These are phyloP conservation scores for Bhutanitis thaidina DNA, from an alignment of 2,888 invertebrate species.

Conservation along the genomic window DNA sequence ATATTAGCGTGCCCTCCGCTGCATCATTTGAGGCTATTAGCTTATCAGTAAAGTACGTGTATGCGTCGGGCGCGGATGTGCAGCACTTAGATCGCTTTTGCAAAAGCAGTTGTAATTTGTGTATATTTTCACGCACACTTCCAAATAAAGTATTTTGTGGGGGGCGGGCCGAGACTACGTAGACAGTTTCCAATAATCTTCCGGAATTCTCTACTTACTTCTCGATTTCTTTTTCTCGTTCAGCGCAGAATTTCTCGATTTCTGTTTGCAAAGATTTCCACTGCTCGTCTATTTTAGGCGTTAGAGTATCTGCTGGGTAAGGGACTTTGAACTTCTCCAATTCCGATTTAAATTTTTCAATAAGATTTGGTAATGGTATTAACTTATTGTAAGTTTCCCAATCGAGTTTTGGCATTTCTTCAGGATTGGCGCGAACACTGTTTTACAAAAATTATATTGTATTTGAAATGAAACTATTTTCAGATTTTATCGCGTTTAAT, in stretches of 20 bases:
- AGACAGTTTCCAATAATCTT: too few species aligned
- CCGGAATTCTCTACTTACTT: slow-evolving; percentile 40
- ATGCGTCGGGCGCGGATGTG: too few species aligned
- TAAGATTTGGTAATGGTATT: slow-evolving; percentile 48
- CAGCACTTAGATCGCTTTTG: too few species aligned
- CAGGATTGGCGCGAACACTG: slow-evolving; percentile 52
- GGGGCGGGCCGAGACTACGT: too few species aligned
- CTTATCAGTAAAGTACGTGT: too few species aligned
- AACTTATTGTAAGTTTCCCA: slow-evolving; percentile 56
- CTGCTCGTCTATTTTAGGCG: slow-evolving; percentile 52
- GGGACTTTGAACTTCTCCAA: slow-evolving; percentile 51
- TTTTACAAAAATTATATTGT: not conserved
- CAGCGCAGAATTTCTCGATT: slow-evolving; percentile 46
- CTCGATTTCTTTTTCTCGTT: slow-evolving; percentile 44
- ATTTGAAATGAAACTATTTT: too few species aligned
- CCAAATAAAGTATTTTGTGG: too few species aligned
- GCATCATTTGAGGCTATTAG: too few species aligned
- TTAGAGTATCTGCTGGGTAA: slow-evolving; percentile 48
- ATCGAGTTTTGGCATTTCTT: slow-evolving; percentile 55
- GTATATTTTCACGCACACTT: too few species aligned
- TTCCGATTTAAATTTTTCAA: slow-evolving; percentile 50
- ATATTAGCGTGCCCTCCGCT: too few species aligned
- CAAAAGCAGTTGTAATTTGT: too few species aligned
- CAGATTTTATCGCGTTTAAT: too few species aligned
- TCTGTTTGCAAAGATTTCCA: slow-evolving; percentile 47